Conservation (phyloP, 2,113 vertebrate species). For the Coregonus clupeaformis region DNA sequence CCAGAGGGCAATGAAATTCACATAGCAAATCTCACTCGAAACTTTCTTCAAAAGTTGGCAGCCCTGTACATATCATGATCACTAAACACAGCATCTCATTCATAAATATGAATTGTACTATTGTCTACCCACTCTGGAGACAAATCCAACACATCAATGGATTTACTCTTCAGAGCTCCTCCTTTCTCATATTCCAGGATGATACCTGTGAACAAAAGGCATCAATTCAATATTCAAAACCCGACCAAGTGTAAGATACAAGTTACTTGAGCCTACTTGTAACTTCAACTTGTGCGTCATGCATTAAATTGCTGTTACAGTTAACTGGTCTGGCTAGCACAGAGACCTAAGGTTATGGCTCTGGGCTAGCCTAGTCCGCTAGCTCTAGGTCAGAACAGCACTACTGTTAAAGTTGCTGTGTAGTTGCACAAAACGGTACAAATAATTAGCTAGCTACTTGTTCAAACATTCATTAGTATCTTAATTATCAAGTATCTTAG, state of each 20-base stretch:
- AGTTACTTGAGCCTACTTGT: background rate
- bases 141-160: constrained; percentile 88
- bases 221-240: background rate
- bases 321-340: background rate
- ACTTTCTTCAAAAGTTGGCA: too few relatives aligned
- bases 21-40: too few relatives aligned
- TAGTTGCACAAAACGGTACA: too few relatives aligned
- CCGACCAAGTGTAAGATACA: background rate
- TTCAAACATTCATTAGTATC: too few relatives aligned
- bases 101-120: too few relatives aligned
- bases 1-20: too few relatives aligned
- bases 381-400: background rate
- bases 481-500: too few relatives aligned
- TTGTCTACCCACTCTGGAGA: constrained; percentile 76
- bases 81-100: too few relatives aligned
- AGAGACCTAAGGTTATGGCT: background rate
- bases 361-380: background rate
- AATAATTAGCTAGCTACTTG: too few relatives aligned
- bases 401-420: too few relatives aligned
- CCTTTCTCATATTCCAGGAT: constrained; percentile 87
- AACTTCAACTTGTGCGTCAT: background rate
- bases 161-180: constrained; percentile 81
- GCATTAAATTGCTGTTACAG: background rate
- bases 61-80: too few relatives aligned
- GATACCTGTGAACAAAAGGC: constrained; percentile 75